phyloP scores from a whole-genome alignment of 2,888 invertebrate genomes.

The Epicampocera succincta region DNA sequence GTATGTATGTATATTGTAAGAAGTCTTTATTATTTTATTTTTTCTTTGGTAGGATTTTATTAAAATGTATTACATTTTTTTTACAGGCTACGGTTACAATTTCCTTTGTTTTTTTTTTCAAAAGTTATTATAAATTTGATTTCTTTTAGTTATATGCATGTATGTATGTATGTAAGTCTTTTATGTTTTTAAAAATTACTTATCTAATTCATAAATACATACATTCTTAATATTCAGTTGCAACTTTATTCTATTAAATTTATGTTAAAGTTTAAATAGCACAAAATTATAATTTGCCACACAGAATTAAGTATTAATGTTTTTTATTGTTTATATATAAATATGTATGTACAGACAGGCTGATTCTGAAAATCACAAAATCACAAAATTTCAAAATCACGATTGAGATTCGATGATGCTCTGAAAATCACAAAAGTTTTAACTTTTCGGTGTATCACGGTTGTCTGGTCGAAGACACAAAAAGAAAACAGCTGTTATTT shows the following conservation, averaged over 20 bases:
- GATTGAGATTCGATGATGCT: too few species aligned
- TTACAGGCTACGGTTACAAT: neutral
- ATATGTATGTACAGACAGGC: too few species aligned
- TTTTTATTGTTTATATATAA: too few species aligned
- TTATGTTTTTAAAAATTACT: conserved; percentile 56
- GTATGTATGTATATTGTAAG: conserved; percentile 34
- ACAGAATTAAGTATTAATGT: too few species aligned
- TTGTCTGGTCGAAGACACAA: too few species aligned
- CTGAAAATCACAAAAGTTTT: too few species aligned
- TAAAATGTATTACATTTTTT: conserved; percentile 20
- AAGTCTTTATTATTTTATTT: conserved; percentile 41
- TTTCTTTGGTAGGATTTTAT: conserved; percentile 5
- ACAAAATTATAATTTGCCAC: too few species aligned
- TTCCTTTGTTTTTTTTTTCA: neutral
- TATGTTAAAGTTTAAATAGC: too few species aligned
- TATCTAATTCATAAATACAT: conserved; percentile 46
- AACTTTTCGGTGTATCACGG: too few species aligned
- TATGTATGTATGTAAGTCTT: conserved; percentile 61
- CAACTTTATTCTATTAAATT: neutral
- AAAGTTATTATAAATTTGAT: neutral
- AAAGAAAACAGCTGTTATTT: too few species aligned
- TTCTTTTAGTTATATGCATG: conserved; percentile 53
- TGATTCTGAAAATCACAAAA: too few species aligned
- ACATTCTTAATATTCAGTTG: conserved; percentile 27
- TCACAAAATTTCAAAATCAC: too few species aligned